Evolutionary conservation across 2,113 vertebrate genomes (phyloP).

Genomic region (Hippolais icterina): DNA sequence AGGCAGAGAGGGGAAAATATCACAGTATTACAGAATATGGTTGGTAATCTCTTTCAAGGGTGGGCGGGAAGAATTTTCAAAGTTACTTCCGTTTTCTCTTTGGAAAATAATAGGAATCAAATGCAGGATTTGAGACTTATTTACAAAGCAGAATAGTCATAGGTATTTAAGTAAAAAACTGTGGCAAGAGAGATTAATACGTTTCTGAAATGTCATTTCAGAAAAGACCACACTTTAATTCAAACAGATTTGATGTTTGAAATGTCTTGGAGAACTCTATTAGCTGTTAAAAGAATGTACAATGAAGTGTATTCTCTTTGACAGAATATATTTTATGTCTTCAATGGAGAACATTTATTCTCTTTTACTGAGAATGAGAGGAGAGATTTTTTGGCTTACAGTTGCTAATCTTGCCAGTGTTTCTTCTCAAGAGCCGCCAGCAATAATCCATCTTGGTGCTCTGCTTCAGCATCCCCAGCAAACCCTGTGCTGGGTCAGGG

Average conservation of each 20-base stretch:
- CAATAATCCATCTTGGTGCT: not conserved
- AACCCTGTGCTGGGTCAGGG: not conserved
- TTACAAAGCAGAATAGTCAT: not conserved
- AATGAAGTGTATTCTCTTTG: not conserved
- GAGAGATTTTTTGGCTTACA: not conserved
- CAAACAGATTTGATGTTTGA: not conserved
- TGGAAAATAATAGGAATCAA: not conserved
- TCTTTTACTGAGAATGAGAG: not conserved
- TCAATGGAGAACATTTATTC: not conserved
- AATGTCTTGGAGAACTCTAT: accelerated
- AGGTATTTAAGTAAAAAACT: not conserved
- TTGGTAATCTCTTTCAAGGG: not conserved
- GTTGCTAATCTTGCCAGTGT: not conserved
- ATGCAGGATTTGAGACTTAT: not conserved
- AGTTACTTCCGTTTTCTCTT: not conserved
- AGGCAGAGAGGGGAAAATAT: not conserved
- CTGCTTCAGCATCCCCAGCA: not conserved
- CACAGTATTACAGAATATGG: not conserved
- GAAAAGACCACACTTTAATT: not conserved
- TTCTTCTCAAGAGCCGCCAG: not conserved
- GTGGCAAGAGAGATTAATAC: not conserved
- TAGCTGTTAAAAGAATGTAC: not conserved
- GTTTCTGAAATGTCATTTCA: not conserved
- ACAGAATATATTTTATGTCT: not conserved
- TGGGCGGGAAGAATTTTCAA: not conserved